Conservation (phyloP, 2,888 invertebrate genomes). For the Clistopyga incitator region DNA sequence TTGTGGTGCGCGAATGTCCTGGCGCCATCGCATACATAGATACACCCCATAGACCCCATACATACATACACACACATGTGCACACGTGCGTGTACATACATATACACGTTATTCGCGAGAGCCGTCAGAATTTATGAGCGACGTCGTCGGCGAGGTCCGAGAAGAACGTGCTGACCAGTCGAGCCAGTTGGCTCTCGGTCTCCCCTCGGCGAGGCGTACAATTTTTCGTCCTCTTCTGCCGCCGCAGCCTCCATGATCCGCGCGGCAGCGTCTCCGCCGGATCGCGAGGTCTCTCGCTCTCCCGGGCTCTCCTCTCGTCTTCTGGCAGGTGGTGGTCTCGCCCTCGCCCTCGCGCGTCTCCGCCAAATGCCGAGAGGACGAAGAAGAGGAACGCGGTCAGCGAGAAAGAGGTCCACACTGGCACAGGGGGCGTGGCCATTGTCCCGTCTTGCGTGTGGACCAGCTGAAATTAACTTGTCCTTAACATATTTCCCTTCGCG, state of each 20-base stretch:
- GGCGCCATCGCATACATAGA: constrained; percentile 56
- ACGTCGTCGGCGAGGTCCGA: constrained; percentile 56
- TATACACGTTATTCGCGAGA: constrained; percentile 39
- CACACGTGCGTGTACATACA: constrained; percentile 4
- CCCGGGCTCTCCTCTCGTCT: constrained; percentile 38
- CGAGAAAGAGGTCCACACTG: constrained; percentile 46
- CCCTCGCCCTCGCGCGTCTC: constrained; percentile 52
- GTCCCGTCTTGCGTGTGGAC: constrained; percentile 46
- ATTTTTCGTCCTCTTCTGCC: constrained; percentile 36
- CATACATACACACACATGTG: constrained; percentile 4
- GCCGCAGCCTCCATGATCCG: constrained; percentile 46
- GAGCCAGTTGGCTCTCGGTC: constrained; percentile 44
- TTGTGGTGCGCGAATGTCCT: constrained; percentile 37
- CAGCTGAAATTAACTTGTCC: constrained; percentile 55
- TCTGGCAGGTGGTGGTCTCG: constrained; percentile 64
- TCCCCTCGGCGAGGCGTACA: constrained; percentile 30
- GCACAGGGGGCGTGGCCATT: constrained; percentile 59
- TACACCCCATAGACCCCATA: not conserved
- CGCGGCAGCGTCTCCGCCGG: constrained; percentile 6
- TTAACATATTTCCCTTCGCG: constrained; percentile 47
- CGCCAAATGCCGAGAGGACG: constrained; percentile 39
- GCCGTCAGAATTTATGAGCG: constrained; percentile 59
- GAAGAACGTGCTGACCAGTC: constrained; percentile 59
- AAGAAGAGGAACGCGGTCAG: constrained; percentile 42
- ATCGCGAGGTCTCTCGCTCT: constrained; percentile 45